Percentiles rank a stretch among this genome's conserved stretches.
Evolutionary conservation across 2,888 invertebrate species (phyloP).

Genomic region (Yponomeuta evonymella): DNA sequence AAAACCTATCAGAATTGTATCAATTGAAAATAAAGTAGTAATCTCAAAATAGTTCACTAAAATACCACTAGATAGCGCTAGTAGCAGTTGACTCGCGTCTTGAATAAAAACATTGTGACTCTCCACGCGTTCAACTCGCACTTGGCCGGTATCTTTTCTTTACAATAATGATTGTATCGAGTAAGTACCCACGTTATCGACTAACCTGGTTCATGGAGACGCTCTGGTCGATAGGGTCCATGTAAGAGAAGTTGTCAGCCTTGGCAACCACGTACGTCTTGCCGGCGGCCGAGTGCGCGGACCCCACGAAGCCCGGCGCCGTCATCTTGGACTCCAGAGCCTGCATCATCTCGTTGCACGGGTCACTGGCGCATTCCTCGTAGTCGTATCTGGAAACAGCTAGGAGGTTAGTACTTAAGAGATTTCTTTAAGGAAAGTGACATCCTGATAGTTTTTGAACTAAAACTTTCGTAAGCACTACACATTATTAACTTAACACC

Average conservation of each 20-base stretch:
- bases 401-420: neutral
- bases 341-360: constrained; percentile 93
- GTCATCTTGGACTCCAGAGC: constrained; percentile 83
- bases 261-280: constrained; percentile 86
- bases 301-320: constrained; percentile 78
- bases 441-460: too few species aligned
- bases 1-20: too few species aligned
- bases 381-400: constrained; percentile 89
- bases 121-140: too few species aligned
- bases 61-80: too few species aligned
- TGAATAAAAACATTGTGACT: too few species aligned
- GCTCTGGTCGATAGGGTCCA: constrained; percentile 95
- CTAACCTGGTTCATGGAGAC: constrained; percentile 90
- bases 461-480: too few species aligned
- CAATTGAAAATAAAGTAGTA: too few species aligned
- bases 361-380: constrained; percentile 93
- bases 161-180: neutral
- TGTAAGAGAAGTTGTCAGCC: constrained; percentile 96
- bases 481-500: too few species aligned
- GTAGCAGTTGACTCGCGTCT: too few species aligned
- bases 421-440: too few species aligned
- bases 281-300: constrained; percentile 66
- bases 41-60: too few species aligned
- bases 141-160: too few species aligned
- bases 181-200: neutral